Base-by-base conservation (phyloP, 1,140 invertebrate species). In the Hermatobates lingyangjiaoensis region DNA sequence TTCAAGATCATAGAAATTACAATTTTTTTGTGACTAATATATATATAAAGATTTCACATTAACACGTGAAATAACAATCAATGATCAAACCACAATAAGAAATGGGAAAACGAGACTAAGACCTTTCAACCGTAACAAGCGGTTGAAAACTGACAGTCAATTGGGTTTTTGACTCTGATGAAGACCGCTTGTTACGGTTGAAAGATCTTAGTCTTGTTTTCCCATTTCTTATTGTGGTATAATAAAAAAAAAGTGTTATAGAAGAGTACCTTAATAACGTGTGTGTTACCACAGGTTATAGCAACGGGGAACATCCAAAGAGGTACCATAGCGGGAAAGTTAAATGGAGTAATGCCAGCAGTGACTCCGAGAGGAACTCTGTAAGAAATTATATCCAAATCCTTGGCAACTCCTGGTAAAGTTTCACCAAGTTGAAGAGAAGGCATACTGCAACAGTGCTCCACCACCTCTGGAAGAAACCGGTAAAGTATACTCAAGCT, bases 281-380 rank as follows among this genome's bases (percentile, higher is more conserved):
- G 74, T 0, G 82, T 76, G 61, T 86, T 84, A 45, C 95, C 95
- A 56, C 87, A 89, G 4, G 90, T 89, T 18, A 94, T 67, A 3
- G 92, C 85, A 54, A 96, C 72, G 0, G 93, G 93, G 70, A 97
- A 94, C 81, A 94, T 96, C 95, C 96, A 99, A 1, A 99, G 71
- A 0, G 96, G 96, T 61, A 99, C 96, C 96, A 99, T 99, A 30
- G 95, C 94, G 0, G 96, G 95, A 67, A 98, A 99, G 68, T 93
- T 93, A 63, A 92, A 92, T 0, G 87, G 87, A 28, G 87, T 85
- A 60, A 95, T 90, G 34, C 89, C 90, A 56, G 83, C 84, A 51
- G 83, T 77, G 18, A 94, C 87, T 45, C 92, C 92, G 1, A 96
- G 68, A 1, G 95, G 93, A 24, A 89, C 63, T 58, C 88, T 80